Conservation (phyloP, 2,888 invertebrate species). For the Ectropis crepuscularia region DNA sequence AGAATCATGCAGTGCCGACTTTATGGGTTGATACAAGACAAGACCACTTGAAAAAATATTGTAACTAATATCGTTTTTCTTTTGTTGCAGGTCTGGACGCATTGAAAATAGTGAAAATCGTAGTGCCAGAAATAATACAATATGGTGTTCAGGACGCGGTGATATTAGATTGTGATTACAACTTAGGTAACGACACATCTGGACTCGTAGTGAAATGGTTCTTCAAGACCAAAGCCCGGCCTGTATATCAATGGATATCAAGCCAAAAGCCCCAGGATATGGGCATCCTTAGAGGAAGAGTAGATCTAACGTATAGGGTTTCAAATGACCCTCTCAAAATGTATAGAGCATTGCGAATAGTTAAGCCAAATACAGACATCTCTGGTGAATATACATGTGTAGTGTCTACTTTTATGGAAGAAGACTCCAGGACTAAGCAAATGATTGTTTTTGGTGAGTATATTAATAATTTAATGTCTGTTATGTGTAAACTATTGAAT, state of each 20-base stretch:
- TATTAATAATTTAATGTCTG: neutral
- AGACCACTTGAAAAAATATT: neutral
- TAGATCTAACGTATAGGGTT: conserved; percentile 87
- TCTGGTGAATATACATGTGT: conserved; percentile 90
- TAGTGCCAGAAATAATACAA: conserved; percentile 86
- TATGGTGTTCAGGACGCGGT: conserved; percentile 86
- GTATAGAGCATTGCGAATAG: conserved; percentile 89
- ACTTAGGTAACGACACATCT: conserved; percentile 85
- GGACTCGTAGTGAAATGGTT: conserved; percentile 92
- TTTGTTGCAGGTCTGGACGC: conserved; percentile 83
- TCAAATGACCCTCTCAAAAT: conserved; percentile 88
- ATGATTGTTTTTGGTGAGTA: conserved; percentile 89
- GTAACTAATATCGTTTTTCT: conserved; percentile 32
- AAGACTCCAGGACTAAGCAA: conserved; percentile 86
- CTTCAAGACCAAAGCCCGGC: conserved; percentile 86
- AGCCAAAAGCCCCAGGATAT: conserved; percentile 87
- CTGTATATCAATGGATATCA: conserved; percentile 92
- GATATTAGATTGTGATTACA: conserved; percentile 90
- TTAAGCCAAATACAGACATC: conserved; percentile 89
- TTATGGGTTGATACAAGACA: no score
- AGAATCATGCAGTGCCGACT: no score
- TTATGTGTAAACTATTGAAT: no score
- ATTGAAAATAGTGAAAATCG: conserved; percentile 86
- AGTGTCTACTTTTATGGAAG: conserved; percentile 88
- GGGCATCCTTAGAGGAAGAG: conserved; percentile 80